Evolutionary conservation across 2,888 invertebrate species (phyloP), one percentile per base, ranked within the genome.

Genomic region (Temnothorax rugatulus): DNA sequence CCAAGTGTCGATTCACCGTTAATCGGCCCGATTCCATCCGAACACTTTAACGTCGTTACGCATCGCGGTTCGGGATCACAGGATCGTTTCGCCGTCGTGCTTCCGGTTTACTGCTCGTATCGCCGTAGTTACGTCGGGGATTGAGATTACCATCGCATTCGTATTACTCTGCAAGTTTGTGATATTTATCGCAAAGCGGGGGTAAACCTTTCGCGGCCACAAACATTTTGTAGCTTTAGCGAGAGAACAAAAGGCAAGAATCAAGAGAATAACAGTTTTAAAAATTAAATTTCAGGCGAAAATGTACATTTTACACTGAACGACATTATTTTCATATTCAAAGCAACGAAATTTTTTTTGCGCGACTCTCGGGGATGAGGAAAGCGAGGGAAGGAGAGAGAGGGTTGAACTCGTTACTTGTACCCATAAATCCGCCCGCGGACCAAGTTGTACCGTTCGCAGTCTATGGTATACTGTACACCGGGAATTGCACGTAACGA

Each of bases 31-130:
- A 76, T 66, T 66, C 38, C 41, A 41, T 25, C 21, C 15, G 59
- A 81, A 50, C 79, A 73, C 79, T 81, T 79, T 71, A 81, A 81
- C 75, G 25, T 54, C 61, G 69, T 75, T 75, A 84, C 74, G 61
- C 52, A 52, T 69, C 61, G 66, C 82, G 52, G 52, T 69, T n/a
- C 34, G n/a, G 69, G 73, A 64, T 47, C 77, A 64, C 5, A 77
- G 44, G 75, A 76, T 71, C 71, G 71, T 84, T 84, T 71, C 34
- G 50, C 50, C 54, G 25, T 64, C 71, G 38, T 69, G 15, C 71
- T 76, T 64, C 61, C 68, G 38, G 50, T 44, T 71, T 54, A 47
- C 59, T 57, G 57, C 41, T 41, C 59, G 73, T 71, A 66, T 57
- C 38, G 13, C 15, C 34, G 25, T 81, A 64, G 47, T 73, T 73